Evolutionary conservation across 2,113 vertebrate genomes (phyloP).

Genomic region (Saccopteryx leptura): DNA sequence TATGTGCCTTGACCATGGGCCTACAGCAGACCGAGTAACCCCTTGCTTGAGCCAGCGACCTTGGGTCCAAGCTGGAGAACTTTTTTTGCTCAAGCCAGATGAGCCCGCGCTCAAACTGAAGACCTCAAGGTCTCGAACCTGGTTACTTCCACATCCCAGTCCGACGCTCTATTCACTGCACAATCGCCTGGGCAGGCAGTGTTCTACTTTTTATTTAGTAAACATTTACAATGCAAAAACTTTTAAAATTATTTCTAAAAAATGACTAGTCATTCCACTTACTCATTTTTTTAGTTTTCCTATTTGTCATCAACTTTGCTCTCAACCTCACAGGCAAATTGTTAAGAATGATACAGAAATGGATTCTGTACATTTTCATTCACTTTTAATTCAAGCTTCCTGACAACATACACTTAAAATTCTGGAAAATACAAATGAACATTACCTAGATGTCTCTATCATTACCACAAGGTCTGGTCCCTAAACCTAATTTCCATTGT

Average conservation of each 20-base stretch:
- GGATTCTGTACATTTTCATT: slow-evolving; percentile 71
- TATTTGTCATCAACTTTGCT: slow-evolving; percentile 77
- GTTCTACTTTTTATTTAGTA: slow-evolving; percentile 74
- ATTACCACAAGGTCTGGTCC: slow-evolving; percentile 77
- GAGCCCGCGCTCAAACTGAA: no score
- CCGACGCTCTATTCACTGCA: no score
- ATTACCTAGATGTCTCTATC: slow-evolving; percentile 71
- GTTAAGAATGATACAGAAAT: slow-evolving; percentile 57
- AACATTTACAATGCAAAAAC: slow-evolving; percentile 77
- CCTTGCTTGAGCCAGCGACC: no score
- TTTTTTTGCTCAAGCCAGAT: no score
- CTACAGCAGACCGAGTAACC: no score
- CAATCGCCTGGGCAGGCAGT: background rate
- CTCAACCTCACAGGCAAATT: slow-evolving; percentile 65
- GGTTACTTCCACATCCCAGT: no score
- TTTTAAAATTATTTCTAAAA: slow-evolving; percentile 70
- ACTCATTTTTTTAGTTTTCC: slow-evolving; percentile 82
- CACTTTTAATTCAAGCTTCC: slow-evolving; percentile 81
- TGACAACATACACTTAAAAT: slow-evolving; percentile 71
- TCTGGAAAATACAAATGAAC: slow-evolving; percentile 83
- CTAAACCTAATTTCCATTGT: slow-evolving; percentile 73
- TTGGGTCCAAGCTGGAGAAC: no score
- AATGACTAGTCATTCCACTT: slow-evolving; percentile 75
- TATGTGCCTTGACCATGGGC: no score
- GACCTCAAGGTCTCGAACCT: no score